Percentiles rank a stretch among this genome's conserved stretches.
Evolutionary conservation across 2,797 vertebrate species (phyloP).

Genomic region (Melanotaenia parkinsoni): DNA sequence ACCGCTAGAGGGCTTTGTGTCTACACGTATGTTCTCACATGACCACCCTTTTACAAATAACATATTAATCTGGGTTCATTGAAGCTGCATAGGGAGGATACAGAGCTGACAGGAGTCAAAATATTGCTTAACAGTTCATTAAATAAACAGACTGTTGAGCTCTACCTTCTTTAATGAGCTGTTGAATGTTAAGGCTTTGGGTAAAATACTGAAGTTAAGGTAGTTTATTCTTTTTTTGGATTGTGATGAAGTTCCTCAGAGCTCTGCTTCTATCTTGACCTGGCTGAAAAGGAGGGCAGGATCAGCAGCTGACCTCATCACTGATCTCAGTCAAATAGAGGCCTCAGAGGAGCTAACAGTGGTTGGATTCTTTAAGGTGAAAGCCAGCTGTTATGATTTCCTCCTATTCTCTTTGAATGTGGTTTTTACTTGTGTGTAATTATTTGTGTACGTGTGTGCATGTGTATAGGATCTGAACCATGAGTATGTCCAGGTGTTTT

Average conservation of each 20-base stretch:
- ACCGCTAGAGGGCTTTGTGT: background rate
- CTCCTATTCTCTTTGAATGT: background rate
- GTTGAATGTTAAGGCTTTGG: background rate
- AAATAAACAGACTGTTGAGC: background rate
- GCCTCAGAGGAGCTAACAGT: slow-evolving; percentile 83
- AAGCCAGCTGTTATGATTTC: background rate
- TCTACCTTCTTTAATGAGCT: background rate
- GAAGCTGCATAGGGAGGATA: background rate
- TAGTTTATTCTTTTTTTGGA: slow-evolving; percentile 5
- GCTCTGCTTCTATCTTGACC: slow-evolving; percentile 85
- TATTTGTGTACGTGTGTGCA: slow-evolving; percentile 19
- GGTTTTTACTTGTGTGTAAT: background rate
- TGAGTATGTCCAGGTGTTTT: slow-evolving; percentile 80
- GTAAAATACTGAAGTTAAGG: background rate
- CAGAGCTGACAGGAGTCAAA: background rate
- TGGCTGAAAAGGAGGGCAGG: slow-evolving; percentile 91
- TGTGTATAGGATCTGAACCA: slow-evolving; percentile 82
- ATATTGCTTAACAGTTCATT: background rate
- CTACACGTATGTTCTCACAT: background rate
- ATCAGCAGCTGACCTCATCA: slow-evolving; percentile 81
- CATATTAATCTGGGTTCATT: background rate
- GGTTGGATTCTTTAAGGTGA: slow-evolving; percentile 92
- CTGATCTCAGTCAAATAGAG: slow-evolving; percentile 78
- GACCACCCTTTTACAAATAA: background rate
- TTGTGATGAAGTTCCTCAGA: slow-evolving; percentile 83